Percentiles rank a stretch among this genome's conserved stretches.
Evolutionary conservation across 1,140 invertebrate genomes (phyloP).

Genomic region (Linepithema humile): DNA sequence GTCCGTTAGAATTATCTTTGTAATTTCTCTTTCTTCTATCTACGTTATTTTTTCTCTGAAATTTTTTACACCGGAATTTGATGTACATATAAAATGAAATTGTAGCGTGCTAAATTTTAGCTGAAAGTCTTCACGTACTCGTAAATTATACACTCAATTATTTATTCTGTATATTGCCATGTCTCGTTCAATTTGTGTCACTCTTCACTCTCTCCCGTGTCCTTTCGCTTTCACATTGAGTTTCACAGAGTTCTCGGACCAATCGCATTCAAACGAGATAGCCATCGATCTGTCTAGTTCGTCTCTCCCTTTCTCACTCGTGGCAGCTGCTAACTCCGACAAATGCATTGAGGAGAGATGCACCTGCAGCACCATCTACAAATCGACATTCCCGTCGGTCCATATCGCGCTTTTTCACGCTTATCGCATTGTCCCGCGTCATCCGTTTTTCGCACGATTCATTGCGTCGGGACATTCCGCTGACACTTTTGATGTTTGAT

Average conservation of each 20-base stretch:
- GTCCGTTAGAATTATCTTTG: background rate
- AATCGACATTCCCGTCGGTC: conserved; percentile 34
- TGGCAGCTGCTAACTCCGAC: conserved; percentile 32
- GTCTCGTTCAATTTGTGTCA: background rate
- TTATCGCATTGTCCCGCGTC: conserved; percentile 42
- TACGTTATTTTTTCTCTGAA: background rate
- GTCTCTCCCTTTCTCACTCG: conserved; percentile 2
- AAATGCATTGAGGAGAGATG: conserved; percentile 27
- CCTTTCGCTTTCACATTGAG: background rate
- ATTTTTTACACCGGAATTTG: background rate
- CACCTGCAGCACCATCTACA: conserved; percentile 45
- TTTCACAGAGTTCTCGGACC: background rate
- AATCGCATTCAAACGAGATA: background rate
- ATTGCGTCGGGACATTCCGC: conserved; percentile 18
- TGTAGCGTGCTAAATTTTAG: too few species aligned
- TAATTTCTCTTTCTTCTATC: background rate
- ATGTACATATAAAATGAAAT: background rate
- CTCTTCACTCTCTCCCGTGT: background rate
- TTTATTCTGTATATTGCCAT: background rate
- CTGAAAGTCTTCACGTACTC: too few species aligned
- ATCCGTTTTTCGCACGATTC: conserved; percentile 43
- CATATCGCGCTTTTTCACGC: conserved; percentile 50
- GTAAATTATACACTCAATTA: background rate
- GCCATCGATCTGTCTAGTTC: conserved; percentile 46
- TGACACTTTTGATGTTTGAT: conserved; percentile 48